Percentiles rank a stretch among this genome's conserved stretches.
Evolutionary conservation across 2,797 vertebrate genomes (phyloP).

Genomic region (Zalophus californianus): DNA sequence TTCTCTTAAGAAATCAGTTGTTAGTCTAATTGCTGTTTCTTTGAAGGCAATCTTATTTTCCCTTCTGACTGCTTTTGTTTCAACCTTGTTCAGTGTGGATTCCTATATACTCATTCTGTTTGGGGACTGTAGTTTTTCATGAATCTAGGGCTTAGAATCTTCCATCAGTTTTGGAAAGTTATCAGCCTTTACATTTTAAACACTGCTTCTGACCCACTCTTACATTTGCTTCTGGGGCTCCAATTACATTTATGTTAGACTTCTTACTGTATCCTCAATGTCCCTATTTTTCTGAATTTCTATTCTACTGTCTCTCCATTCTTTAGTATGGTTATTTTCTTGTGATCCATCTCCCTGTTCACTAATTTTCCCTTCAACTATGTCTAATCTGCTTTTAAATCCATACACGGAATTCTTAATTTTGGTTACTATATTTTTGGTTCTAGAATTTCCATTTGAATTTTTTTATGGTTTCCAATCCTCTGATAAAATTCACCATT

Average conservation of each 20-base stretch:
- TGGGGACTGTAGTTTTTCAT: not conserved
- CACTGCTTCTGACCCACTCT: conserved; percentile 18
- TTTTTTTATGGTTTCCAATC: conserved; percentile 10
- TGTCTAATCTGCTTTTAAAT: conserved; percentile 48
- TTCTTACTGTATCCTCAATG: not conserved
- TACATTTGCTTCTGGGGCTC: conserved; percentile 18
- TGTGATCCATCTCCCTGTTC: not conserved
- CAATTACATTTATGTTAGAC: not conserved
- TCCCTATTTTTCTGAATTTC: not conserved
- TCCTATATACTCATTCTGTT: conserved; percentile 41
- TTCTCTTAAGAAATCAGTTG: not conserved
- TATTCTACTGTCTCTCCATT: not conserved
- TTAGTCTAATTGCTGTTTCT: not conserved
- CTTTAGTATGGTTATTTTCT: conserved; percentile 52
- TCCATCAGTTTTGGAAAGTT: conserved; percentile 20
- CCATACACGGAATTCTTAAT: not conserved
- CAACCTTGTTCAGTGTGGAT: not conserved
- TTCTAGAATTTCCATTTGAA: conserved; percentile 31
- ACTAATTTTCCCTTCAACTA: conserved; percentile 52
- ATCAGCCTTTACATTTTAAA: conserved; percentile 30
- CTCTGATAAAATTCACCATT: conserved; percentile 7
- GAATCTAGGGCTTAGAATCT: conserved; percentile 1
- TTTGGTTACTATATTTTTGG: conserved; percentile 3
- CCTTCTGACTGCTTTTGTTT: conserved; percentile 48
- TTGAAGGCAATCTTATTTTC: conserved; percentile 17